A percentile compares a stretch with the other conserved stretches of the same genome.
phyloP scores from a whole-genome alignment of 2,888 invertebrate species.

The Netelia inedita region DNA sequence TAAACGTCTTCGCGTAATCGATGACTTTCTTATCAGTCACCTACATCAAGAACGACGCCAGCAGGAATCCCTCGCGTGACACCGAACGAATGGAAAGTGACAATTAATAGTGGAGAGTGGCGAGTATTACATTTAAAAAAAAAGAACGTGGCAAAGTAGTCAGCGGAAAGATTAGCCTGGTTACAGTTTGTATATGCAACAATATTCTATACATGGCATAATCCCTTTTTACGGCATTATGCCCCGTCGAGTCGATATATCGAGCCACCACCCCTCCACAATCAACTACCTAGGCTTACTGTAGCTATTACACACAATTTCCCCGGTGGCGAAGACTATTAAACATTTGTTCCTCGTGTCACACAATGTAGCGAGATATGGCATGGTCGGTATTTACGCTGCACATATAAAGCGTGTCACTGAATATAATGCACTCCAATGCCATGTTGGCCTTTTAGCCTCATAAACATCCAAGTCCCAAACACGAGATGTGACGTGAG shows the following conservation, averaged over 20 bases:
- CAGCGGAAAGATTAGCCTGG: slow-evolving; percentile 21
- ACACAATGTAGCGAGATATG: slow-evolving; percentile 4
- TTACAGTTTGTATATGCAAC: slow-evolving; percentile 9
- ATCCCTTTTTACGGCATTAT: slow-evolving; percentile 41
- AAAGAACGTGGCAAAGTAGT: slow-evolving; percentile 1
- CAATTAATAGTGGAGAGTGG: slow-evolving; percentile 33
- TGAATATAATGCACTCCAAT: slow-evolving; percentile 22
- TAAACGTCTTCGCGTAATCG: slow-evolving; percentile 7
- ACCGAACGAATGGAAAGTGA: slow-evolving; percentile 28
- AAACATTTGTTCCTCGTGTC: slow-evolving; percentile 34
- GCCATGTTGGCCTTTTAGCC: background rate
- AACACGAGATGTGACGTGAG: background rate
- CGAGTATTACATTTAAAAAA: background rate
- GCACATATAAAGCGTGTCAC: slow-evolving; percentile 15
- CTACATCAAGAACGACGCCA: slow-evolving; percentile 29
- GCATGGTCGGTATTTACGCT: slow-evolving; percentile 23
- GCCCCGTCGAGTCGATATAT: slow-evolving; percentile 61
- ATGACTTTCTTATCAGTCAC: slow-evolving; percentile 48
- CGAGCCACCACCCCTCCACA: slow-evolving; percentile 61
- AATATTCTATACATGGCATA: slow-evolving; percentile 29
- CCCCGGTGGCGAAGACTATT: slow-evolving; percentile 58
- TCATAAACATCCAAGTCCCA: background rate
- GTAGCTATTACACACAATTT: slow-evolving; percentile 50
- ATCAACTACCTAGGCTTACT: slow-evolving; percentile 51
- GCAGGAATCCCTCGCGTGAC: slow-evolving; percentile 46